These are phyloP conservation scores for Lamproptera curius DNA, from an alignment of 2,888 invertebrate genomes.

Conservation along the genomic window DNA sequence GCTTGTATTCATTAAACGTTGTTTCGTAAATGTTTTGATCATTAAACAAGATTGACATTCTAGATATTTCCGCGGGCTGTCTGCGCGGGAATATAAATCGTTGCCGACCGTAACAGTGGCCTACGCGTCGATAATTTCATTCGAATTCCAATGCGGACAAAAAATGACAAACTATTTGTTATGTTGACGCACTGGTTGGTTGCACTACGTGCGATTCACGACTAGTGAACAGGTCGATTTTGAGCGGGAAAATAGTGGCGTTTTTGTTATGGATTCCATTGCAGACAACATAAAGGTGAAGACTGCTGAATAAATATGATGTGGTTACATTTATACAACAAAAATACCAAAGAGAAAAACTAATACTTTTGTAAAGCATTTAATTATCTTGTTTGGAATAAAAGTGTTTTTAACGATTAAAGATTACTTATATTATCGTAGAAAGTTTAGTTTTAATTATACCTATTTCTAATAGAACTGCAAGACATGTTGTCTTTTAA, in stretches of 20 bases:
- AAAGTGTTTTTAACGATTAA: too few species aligned
- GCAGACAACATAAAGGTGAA: slow-evolving; percentile 4
- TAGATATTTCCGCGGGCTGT: slow-evolving; percentile 19
- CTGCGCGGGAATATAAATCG: slow-evolving; percentile 16
- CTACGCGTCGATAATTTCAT: slow-evolving; percentile 7
- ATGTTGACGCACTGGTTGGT: neutral
- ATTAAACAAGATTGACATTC: slow-evolving; percentile 22
- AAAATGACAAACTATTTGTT: slow-evolving; percentile 11
- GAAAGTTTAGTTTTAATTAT: too few species aligned
- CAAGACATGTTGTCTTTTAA: too few species aligned
- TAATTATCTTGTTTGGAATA: too few species aligned
- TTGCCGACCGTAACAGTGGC: slow-evolving; percentile 5
- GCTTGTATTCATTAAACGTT: slow-evolving; percentile 16
- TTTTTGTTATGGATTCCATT: slow-evolving; percentile 5
- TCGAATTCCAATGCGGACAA: slow-evolving; percentile 13
- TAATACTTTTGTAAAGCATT: too few species aligned
- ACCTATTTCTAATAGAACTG: too few species aligned
- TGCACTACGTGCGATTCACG: slow-evolving; percentile 18
- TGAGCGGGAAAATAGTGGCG: slow-evolving; percentile 10
- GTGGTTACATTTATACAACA: too few species aligned
- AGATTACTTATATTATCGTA: too few species aligned
- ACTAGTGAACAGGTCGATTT: neutral
- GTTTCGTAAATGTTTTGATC: slow-evolving; percentile 19
- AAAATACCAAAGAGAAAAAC: too few species aligned
- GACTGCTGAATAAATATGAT: too few species aligned